Conservation (phyloP, 2,797 vertebrate genomes). For the Lutjanus campechanus region DNA sequence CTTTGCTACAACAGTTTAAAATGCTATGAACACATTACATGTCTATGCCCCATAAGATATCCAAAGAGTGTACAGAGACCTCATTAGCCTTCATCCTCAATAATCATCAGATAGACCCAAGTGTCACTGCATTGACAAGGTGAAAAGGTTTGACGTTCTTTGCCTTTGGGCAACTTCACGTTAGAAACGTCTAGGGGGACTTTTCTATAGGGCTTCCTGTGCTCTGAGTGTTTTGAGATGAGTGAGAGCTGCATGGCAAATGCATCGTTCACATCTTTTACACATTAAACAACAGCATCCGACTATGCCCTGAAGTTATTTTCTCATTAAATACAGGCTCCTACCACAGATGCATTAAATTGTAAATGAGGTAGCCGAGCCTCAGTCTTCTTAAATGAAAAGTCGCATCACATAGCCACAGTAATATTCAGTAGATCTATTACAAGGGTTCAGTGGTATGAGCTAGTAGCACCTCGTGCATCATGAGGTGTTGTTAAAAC, state of each 20-base stretch:
- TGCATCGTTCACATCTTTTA: constrained; percentile 47
- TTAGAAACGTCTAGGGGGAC: constrained; percentile 2
- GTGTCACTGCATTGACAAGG: constrained; percentile 31
- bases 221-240: constrained; percentile 6
- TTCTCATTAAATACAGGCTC: constrained; percentile 55
- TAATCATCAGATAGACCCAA: constrained; percentile 34
- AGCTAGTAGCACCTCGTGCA: constrained; percentile 50
- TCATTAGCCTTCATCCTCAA: constrained; percentile 25
- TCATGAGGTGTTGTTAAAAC: constrained; percentile 54
- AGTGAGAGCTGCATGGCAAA: constrained; percentile 32
- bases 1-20: not conserved
- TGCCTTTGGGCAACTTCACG: constrained; percentile 24
- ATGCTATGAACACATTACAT: not conserved
- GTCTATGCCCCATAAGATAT: constrained; percentile 3
- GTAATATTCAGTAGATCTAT: constrained; percentile 33
- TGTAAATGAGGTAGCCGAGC: constrained; percentile 48
- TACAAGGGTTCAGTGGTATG: constrained; percentile 25
- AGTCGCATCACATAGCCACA: constrained; percentile 44
- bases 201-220: constrained; percentile 6
- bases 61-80: not conserved
- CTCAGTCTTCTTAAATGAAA: constrained; percentile 41
- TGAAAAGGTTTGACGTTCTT: constrained; percentile 37
- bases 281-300: constrained; percentile 40
- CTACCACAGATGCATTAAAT: constrained; percentile 39
- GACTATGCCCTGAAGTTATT: constrained; percentile 42